phyloP scores from a whole-genome alignment of 2,113 vertebrate genomes.

The Alexandromys fortis region DNA sequence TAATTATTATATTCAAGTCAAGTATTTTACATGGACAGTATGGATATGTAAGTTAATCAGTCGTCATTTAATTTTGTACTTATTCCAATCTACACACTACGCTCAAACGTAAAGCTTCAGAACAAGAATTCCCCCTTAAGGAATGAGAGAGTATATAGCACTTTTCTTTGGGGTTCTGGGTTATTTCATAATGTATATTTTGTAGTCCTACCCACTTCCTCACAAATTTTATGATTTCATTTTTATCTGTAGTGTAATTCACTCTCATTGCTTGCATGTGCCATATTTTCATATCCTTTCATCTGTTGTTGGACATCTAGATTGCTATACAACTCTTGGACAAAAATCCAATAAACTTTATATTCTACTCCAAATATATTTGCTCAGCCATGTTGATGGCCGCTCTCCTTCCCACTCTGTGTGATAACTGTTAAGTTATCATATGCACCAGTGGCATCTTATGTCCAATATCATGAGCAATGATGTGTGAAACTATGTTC shows the following conservation, averaged over 20 bases:
- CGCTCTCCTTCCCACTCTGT: background rate
- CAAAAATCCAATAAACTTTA: background rate
- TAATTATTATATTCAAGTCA: background rate
- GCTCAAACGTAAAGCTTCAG: background rate
- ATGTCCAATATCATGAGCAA: background rate
- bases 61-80: background rate
- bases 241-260: background rate
- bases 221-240: background rate
- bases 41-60: background rate
- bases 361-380: background rate
- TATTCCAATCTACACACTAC: background rate
- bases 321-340: background rate
- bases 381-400: background rate
- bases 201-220: background rate
- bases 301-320: background rate
- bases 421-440: background rate
- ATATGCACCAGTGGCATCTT: fast-evolving
- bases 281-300: background rate
- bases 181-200: too few species aligned
- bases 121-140: too few species aligned
- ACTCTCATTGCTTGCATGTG: background rate
- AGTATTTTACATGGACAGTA: background rate
- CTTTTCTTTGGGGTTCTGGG: background rate
- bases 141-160: background rate
- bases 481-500: background rate